Evolutionary conservation across 2,888 invertebrate genomes (phyloP), one percentile per base, ranked within the genome.

Genomic region (Orchesellides sinensis): DNA sequence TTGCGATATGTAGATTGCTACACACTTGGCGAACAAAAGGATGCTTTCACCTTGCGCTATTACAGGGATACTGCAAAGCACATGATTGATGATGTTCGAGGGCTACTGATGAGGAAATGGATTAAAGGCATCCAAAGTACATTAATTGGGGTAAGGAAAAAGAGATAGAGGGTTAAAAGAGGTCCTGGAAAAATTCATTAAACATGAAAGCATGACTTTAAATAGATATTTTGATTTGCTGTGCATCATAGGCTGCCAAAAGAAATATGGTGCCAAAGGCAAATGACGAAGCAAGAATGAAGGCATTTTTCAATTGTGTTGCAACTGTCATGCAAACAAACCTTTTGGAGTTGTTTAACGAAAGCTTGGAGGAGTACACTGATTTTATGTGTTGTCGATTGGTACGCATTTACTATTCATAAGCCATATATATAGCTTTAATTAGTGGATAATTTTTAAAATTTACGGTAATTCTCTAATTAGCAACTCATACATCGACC

Each of bases 251-350:
- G 87, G 87, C 86, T 32, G 87, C 86, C 0, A 87, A 86, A 66
- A 54, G 83, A 66, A 82, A 86, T 54, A 72, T 92, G 85, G 91
- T 96, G 72, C 95, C 95, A 0, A 93, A 93, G 84, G 92, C 93
- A 0, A 91, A 92, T 63, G 93, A 94, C 86, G 92, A 92, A 19
- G 92, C 92, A 14, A 92, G 93, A 89, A 93, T 95, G 90, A 93
- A 92, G 87, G 93, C 93, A 56, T 97, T 97, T 90, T 97, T 95
- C 90, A 95, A 96, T 89, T 95, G 96, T 88, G 93, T 96, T 0
- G 94, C 94, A 0, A 94, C 94, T 29, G 91, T 97, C 49, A 98
- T 98, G 98, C 95, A 96, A 0, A 94, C 94, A 88, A 96, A 97
- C 88, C 91, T 98, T 77, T 96, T 97, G 90, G 93, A 93, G 23